A percentile compares a stretch with the other conserved stretches of the same genome.
These are phyloP conservation scores for Coenobita brevimanus DNA, from an alignment of 1,140 invertebrate genomes.

Conservation along the genomic window DNA sequence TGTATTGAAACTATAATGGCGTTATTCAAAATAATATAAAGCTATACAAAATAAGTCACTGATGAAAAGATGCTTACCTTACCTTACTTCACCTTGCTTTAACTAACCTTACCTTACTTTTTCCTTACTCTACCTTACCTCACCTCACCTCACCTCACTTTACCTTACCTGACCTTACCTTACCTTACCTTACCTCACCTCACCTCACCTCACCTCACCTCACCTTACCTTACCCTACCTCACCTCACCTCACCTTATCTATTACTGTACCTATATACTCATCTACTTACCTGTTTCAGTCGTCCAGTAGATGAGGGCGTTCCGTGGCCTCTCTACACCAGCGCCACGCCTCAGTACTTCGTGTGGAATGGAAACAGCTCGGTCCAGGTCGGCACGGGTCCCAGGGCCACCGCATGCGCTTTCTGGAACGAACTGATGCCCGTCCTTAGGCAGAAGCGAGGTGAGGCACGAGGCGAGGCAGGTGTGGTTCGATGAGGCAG, in stretches of 20 bases:
- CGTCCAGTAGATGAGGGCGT: conserved; percentile 75
- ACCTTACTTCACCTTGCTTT: not conserved
- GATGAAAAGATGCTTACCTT: not conserved
- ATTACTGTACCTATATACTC: not conserved
- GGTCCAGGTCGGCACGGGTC: conserved; percentile 82
- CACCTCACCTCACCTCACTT: not conserved
- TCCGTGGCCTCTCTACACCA: conserved; percentile 91
- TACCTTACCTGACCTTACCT: not conserved
- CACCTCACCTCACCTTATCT: too few relatives aligned
- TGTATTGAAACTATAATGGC: not conserved
- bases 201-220: not conserved
- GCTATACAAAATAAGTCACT: not conserved
- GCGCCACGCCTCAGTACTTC: conserved; percentile 88
- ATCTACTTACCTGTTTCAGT: not conserved
- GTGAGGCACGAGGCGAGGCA: too few relatives aligned
- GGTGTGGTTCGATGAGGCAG: too few relatives aligned
- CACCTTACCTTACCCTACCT: not conserved
- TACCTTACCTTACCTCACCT: not conserved
- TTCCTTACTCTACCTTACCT: not conserved
- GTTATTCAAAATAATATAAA: not conserved
- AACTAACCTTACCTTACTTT: not conserved
- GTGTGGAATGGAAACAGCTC: conserved; percentile 89
- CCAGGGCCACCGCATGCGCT: conserved; percentile 88
- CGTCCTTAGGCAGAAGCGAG: conserved; percentile 28
- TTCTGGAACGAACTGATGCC: conserved; percentile 97